phyloP scores from a whole-genome alignment of 2,888 invertebrate genomes.

The Drosophila meridiana region DNA sequence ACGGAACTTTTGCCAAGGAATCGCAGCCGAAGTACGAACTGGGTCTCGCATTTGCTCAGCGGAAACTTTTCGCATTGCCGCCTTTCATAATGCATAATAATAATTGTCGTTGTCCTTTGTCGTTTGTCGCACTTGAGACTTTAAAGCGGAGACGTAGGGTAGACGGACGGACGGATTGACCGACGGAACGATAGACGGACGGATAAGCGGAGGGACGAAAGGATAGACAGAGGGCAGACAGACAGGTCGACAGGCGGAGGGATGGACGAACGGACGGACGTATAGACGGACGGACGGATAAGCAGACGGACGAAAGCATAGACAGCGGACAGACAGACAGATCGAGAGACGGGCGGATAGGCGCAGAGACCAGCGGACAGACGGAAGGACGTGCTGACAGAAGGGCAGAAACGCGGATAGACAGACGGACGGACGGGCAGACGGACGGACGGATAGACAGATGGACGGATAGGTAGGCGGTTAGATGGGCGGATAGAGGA shows the following conservation, averaged over 20 bases:
- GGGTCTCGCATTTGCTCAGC: background rate
- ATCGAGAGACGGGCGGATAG: background rate
- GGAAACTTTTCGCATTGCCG: conserved; percentile 1
- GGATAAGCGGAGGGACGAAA: no score
- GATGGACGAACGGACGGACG: background rate
- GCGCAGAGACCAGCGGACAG: no score
- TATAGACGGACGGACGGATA: background rate
- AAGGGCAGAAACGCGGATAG: background rate
- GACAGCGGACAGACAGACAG: background rate
- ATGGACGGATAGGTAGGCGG: background rate
- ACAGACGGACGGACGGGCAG: background rate
- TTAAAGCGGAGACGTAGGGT: background rate
- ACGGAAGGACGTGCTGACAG: no score
- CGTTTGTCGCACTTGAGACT: conserved; percentile 21
- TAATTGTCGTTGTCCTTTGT: conserved; percentile 8
- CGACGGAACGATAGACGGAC: background rate
- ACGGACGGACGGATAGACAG: background rate
- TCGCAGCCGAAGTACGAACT: background rate
- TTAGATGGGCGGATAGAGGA: background rate
- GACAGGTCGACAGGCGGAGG: background rate
- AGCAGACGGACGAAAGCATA: background rate
- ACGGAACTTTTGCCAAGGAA: conserved; percentile 2
- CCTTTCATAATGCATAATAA: conserved; percentile 20
- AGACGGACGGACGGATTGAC: background rate
- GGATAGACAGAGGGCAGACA: background rate